These are phyloP conservation scores for Motacilla alba DNA, from an alignment of 2,113 vertebrate genomes.

Conservation along the genomic window DNA sequence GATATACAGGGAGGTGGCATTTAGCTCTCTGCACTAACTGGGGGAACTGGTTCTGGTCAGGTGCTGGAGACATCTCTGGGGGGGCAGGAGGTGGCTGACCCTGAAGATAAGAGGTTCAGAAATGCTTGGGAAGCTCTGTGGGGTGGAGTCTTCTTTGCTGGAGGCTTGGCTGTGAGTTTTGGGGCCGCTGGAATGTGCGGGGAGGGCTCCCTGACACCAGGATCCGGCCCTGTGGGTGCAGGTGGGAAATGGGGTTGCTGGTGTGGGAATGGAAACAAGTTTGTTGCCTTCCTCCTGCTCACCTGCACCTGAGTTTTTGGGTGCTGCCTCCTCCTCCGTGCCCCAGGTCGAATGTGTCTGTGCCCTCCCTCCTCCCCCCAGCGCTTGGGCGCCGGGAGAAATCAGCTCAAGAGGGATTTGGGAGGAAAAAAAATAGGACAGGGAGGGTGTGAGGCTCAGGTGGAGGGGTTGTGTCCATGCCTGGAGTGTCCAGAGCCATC, in stretches of 20 bases:
- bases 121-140: background rate
- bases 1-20: rapidly evolving
- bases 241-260: background rate
- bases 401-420: background rate
- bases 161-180: background rate
- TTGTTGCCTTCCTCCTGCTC: background rate
- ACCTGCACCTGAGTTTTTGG: background rate
- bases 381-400: rapidly evolving
- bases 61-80: background rate
- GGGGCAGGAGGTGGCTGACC: background rate
- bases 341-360: background rate
- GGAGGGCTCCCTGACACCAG: background rate
- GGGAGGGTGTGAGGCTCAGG: background rate
- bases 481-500: rapidly evolving
- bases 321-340: background rate
- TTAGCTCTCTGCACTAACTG: background rate
- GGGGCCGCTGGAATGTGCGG: background rate
- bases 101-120: background rate
- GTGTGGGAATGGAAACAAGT: background rate
- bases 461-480: background rate
- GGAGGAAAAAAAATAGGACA: rapidly evolving
- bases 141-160: background rate
- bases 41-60: background rate
- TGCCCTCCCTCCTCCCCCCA: background rate
- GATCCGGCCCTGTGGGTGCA: background rate